Evolutionary conservation across 2,888 invertebrate species (phyloP).

Genomic region (Chrysolina americana): DNA sequence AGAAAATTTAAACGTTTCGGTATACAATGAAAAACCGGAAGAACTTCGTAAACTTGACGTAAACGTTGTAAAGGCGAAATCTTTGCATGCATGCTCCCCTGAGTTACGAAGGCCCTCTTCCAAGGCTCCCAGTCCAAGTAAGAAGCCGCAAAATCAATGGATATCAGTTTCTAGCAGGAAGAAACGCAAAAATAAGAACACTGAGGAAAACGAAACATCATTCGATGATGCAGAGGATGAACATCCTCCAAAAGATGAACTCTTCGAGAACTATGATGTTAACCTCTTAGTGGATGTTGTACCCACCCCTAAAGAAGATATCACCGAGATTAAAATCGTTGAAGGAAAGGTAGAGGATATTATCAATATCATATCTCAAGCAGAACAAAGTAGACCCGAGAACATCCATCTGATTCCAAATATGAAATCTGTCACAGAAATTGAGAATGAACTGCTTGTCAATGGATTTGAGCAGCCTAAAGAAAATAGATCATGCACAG

Average conservation of each 20-base stretch:
- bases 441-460: constrained; percentile 56
- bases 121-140: constrained; percentile 13
- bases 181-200: constrained; percentile 64
- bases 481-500: constrained; percentile 30
- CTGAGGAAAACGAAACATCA: constrained; percentile 54
- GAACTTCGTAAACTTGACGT: neutral
- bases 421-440: constrained; percentile 54
- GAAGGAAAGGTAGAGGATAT: constrained; percentile 49
- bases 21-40: neutral
- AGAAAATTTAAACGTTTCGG: constrained; percentile 42
- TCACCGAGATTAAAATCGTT: constrained; percentile 39
- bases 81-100: constrained; percentile 27
- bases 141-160: constrained; percentile 62
- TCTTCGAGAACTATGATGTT: constrained; percentile 62
- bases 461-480: constrained; percentile 44
- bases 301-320: constrained; percentile 46
- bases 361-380: constrained; percentile 49
- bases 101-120: constrained; percentile 9
- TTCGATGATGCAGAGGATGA: constrained; percentile 44
- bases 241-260: constrained; percentile 46
- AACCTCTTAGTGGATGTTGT: constrained; percentile 60
- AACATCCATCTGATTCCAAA: constrained; percentile 28
- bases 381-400: constrained; percentile 34
- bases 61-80: constrained; percentile 17
- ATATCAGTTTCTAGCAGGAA: constrained; percentile 67